Evolutionary conservation across 2,113 vertebrate genomes (phyloP).

Genomic region (Aix galericulata): DNA sequence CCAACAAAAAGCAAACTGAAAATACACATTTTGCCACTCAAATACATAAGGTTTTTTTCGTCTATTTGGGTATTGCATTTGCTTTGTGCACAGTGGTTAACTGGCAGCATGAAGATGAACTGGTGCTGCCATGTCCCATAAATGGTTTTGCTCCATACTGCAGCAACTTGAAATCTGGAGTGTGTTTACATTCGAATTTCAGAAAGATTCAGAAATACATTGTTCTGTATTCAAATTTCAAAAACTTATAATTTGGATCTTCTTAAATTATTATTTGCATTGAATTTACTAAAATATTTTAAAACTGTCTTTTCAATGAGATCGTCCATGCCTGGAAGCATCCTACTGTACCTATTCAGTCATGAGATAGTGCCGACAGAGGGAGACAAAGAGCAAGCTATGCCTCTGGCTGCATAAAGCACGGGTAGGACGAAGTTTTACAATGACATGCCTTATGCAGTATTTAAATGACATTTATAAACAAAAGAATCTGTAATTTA

Average conservation of each 20-base stretch:
- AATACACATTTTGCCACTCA: neutral
- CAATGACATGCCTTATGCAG: neutral
- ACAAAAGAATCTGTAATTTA: neutral
- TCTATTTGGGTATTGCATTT: neutral
- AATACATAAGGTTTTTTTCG: neutral
- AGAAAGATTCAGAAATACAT: neutral
- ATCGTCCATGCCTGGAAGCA: neutral
- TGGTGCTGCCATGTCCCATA: accelerated
- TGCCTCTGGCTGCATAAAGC: neutral
- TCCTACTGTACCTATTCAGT: neutral
- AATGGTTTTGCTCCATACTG: neutral
- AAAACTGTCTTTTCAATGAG: neutral
- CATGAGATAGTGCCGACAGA: slow-evolving; percentile 11
- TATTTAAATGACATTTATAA: neutral
- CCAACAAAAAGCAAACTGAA: neutral
- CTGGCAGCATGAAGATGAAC: neutral
- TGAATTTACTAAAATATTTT: neutral
- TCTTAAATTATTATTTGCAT: neutral
- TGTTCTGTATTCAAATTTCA: neutral
- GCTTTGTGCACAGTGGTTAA: neutral
- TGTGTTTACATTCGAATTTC: neutral
- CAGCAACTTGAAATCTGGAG: neutral
- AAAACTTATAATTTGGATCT: neutral
- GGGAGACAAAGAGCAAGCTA: slow-evolving; percentile 53
- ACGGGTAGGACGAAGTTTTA: neutral